Evolutionary conservation across 2,888 invertebrate genomes (phyloP).

Genomic region (Hydroisotoma schaefferi): DNA sequence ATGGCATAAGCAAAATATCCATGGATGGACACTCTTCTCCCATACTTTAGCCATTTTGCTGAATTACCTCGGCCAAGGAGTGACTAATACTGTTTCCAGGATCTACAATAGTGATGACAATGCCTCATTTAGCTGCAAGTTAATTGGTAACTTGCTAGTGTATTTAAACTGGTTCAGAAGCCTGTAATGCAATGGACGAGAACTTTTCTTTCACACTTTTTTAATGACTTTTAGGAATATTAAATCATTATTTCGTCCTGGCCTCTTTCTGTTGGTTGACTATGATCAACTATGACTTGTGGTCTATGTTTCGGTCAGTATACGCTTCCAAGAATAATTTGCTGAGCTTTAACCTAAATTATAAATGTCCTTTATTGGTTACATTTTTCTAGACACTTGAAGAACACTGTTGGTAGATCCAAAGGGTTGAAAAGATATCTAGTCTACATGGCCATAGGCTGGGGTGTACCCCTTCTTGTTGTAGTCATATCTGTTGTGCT

Average conservation of each 20-base stretch:
- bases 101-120: conserved; percentile 17
- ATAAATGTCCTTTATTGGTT: too few species aligned
- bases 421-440: conserved; percentile 36
- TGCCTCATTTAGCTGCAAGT: conserved; percentile 9
- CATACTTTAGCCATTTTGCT: conserved; percentile 34
- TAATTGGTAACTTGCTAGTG: conserved; percentile 13
- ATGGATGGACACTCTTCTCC: conserved; percentile 35
- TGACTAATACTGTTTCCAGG: conserved; percentile 30
- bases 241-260: conserved; percentile 36
- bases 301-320: conserved; percentile 40
- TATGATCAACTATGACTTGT: conserved; percentile 44
- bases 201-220: neutral
- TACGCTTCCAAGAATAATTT: too few species aligned
- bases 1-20: conserved; percentile 32
- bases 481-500: conserved; percentile 31
- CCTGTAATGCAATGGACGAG: neutral
- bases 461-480: conserved; percentile 34
- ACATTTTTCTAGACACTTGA: conserved; percentile 29
- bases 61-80: conserved; percentile 26
- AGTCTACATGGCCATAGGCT: conserved; percentile 30
- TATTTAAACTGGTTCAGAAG: too few species aligned
- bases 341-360: too few species aligned
- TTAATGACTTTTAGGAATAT: conserved; percentile 18
- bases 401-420: conserved; percentile 39
- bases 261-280: conserved; percentile 43